Conservation (phyloP, 2,797 vertebrate species). For the Champsocephalus gunnari region DNA sequence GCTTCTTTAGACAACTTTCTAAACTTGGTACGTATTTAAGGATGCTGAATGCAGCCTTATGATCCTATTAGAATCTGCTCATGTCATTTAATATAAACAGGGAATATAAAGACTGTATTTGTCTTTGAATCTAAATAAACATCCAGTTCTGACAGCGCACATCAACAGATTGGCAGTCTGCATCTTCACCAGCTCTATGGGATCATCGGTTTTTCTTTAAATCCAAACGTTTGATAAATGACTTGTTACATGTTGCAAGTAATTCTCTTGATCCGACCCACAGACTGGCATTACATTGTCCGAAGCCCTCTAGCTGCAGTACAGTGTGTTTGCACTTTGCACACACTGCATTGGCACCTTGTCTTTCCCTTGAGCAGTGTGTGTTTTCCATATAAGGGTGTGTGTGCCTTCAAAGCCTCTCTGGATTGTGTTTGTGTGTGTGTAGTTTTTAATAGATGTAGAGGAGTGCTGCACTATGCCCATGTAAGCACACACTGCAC, state of each 20-base stretch:
- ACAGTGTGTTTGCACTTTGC: slow-evolving; percentile 16
- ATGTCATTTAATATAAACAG: too few species aligned
- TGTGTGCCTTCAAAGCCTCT: slow-evolving; percentile 65
- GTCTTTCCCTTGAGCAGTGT: slow-evolving; percentile 58
- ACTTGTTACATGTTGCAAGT: not conserved
- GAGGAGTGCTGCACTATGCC: slow-evolving; percentile 73
- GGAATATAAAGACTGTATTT: not conserved
- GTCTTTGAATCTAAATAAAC: not conserved
- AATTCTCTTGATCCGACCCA: not conserved
- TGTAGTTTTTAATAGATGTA: slow-evolving; percentile 69
- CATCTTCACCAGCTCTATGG: not conserved
- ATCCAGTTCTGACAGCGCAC: not conserved
- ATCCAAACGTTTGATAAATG: not conserved
- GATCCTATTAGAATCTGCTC: not conserved
- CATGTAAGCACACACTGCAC: slow-evolving; percentile 81
- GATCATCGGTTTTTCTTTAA: not conserved
- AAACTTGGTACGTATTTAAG: not conserved
- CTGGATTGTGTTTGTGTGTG: slow-evolving; percentile 55
- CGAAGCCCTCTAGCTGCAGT: not conserved
- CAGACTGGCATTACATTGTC: not conserved
- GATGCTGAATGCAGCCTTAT: not conserved
- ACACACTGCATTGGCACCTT: slow-evolving; percentile 70
- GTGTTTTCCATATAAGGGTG: slow-evolving; percentile 83
- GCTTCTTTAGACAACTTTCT: not conserved
- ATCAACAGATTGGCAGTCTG: not conserved